phyloP scores from a whole-genome alignment of 1,140 invertebrate species.

The Metopolophium dirhodum region DNA sequence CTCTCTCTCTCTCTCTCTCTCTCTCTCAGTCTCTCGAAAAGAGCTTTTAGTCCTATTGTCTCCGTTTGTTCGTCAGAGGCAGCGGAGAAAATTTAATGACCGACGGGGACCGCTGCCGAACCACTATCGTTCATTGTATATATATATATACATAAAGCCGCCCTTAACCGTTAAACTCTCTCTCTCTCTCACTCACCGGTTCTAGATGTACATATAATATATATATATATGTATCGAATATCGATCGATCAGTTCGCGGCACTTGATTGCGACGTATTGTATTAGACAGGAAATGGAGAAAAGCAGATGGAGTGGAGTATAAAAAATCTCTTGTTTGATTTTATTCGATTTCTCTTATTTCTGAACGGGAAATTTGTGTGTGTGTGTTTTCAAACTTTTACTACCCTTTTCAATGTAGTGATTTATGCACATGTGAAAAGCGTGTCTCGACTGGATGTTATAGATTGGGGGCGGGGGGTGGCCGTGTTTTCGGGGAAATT shows the following conservation, averaged over 20 bases:
- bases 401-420: background rate
- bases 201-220: background rate
- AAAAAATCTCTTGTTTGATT: constrained; percentile 23
- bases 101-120: background rate
- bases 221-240: background rate
- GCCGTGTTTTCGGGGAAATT: background rate
- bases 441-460: background rate
- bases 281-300: constrained; percentile 27
- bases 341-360: constrained; percentile 26
- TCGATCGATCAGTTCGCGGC: background rate
- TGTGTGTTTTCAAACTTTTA: background rate
- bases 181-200: background rate
- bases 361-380: background rate
- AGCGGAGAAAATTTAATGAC: constrained; percentile 49
- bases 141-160: background rate
- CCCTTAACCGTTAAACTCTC: background rate
- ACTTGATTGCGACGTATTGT: constrained; percentile 49
- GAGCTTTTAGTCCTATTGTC: constrained; percentile 54
- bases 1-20: background rate
- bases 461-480: no score
- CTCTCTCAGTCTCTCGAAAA: constrained; percentile 19
- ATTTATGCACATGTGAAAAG: background rate
- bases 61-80: background rate
- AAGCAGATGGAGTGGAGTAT: background rate
- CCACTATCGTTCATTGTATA: background rate